These are phyloP conservation scores for Scolopax mira DNA, from an alignment of 2,113 vertebrate genomes.

Conservation along the genomic window DNA sequence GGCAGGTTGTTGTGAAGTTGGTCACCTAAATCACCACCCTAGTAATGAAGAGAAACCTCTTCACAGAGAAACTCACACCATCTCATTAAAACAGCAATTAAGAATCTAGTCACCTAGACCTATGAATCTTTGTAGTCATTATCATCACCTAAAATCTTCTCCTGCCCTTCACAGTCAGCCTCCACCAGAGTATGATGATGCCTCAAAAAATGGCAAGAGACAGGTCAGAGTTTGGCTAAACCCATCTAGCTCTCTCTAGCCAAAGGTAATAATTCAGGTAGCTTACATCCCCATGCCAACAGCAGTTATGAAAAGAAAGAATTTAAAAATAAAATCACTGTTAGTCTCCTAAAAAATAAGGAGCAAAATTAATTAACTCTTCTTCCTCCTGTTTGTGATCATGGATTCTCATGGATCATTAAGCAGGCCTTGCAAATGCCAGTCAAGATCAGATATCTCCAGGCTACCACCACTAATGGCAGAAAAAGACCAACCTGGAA, in stretches of 20 bases:
- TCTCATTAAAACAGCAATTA: background rate
- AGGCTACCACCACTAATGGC: background rate
- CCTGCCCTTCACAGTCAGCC: background rate
- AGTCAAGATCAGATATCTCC: background rate
- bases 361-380: background rate
- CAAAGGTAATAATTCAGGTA: background rate
- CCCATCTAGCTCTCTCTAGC: background rate
- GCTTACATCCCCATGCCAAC: background rate
- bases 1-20: background rate
- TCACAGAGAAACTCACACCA: background rate
- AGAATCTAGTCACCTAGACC: background rate
- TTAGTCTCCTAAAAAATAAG: background rate
- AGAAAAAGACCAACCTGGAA: background rate
- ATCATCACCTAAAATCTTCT: background rate
- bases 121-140: background rate
- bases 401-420: background rate
- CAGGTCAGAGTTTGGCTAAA: background rate
- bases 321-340: background rate
- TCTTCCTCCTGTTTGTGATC: background rate
- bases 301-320: background rate
- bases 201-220: background rate
- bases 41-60: background rate
- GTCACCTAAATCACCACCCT: background rate
- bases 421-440: background rate
- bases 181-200: background rate